Evolutionary conservation across 2,888 invertebrate species (phyloP).

Genomic region (Thysanoteuthis rhombus): DNA sequence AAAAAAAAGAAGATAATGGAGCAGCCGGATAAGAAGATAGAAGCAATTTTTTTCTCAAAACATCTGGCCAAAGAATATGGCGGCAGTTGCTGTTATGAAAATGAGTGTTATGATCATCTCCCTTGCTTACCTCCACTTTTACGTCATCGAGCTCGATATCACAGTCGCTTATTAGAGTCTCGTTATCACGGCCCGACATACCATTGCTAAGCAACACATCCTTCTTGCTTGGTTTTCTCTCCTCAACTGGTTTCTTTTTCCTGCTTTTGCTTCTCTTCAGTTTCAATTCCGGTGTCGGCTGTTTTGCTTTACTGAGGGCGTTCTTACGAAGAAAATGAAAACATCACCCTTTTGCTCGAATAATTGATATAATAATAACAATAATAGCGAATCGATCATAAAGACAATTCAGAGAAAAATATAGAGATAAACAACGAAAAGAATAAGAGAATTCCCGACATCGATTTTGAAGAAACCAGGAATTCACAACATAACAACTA

Average conservation of each 20-base stretch:
- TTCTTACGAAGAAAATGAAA: constrained; percentile 40
- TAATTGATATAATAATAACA: neutral
- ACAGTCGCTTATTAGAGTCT: constrained; percentile 50
- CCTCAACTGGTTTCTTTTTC: constrained; percentile 39
- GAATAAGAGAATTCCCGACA: neutral
- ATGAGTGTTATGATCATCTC: neutral
- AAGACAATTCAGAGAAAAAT: neutral
- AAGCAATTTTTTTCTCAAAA: neutral
- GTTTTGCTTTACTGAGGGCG: constrained; percentile 55
- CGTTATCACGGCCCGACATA: constrained; percentile 43
- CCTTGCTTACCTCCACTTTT: constrained; percentile 44
- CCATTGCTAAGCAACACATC: constrained; percentile 48
- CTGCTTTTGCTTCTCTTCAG: constrained; percentile 43
- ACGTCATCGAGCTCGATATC: constrained; percentile 56
- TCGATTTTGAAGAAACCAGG: too few species aligned
- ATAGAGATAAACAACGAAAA: neutral
- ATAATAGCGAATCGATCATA: neutral
- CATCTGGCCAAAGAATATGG: neutral
- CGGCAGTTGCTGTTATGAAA: neutral
- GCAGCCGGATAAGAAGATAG: neutral
- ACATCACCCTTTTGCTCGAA: neutral
- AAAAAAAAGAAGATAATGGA: neutral
- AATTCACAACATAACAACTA: too few species aligned
- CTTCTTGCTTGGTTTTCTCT: constrained; percentile 44
- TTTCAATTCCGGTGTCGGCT: constrained; percentile 46